phyloP scores from a whole-genome alignment of 2,797 vertebrate species.

The Otolemur crassicaudatus region DNA sequence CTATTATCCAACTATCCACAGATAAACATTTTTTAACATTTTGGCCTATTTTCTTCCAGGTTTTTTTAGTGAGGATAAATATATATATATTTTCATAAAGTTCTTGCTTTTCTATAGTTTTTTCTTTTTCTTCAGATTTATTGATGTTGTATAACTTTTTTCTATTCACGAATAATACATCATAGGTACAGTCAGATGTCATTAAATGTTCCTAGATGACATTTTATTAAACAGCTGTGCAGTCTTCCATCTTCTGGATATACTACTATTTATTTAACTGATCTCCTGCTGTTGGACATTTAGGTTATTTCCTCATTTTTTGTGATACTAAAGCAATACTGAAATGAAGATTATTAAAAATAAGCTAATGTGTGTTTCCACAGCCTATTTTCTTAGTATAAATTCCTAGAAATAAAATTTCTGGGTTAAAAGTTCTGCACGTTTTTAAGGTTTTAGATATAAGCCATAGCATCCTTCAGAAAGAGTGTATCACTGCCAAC shows the following conservation, averaged over 20 bases:
- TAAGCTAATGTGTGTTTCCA: background rate
- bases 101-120: background rate
- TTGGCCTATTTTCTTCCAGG: background rate
- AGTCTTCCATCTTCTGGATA: background rate
- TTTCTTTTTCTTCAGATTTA: too few species aligned
- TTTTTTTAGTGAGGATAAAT: background rate
- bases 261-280: background rate
- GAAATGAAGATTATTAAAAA: background rate
- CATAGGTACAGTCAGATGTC: background rate
- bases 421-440: constrained; percentile 15
- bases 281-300: background rate
- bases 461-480: background rate
- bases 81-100: background rate
- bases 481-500: background rate
- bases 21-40: background rate
- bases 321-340: background rate
- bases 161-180: background rate
- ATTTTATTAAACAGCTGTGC: background rate
- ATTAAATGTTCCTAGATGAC: background rate
- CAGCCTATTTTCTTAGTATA: background rate
- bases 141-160: background rate
- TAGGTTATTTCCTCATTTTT: constrained; percentile 4
- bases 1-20: background rate
- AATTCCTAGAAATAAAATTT: constrained; percentile 14
- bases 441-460: background rate